Percentiles rank a stretch among this genome's conserved stretches.
Evolutionary conservation across 2,888 invertebrate species (phyloP).

Genomic region (Rhamphomyia laevipes): DNA sequence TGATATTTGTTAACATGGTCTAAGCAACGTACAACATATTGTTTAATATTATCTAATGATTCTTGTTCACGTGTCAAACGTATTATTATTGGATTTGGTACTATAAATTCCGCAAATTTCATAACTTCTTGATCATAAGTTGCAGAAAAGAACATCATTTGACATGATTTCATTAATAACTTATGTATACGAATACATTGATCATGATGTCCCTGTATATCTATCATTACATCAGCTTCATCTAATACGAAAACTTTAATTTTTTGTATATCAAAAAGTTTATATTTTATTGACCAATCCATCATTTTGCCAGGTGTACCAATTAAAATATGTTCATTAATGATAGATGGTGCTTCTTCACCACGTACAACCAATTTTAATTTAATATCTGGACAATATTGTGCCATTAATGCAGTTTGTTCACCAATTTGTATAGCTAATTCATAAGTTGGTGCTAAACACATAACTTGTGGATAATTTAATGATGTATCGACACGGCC

Average conservation of each 20-base stretch:
- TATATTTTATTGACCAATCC: conserved; percentile 84
- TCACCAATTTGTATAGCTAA: conserved; percentile 94
- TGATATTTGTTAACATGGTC: conserved; percentile 79
- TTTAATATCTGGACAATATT: conserved; percentile 81
- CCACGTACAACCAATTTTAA: conserved; percentile 89
- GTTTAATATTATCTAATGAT: conserved; percentile 90
- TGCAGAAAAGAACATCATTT: conserved; percentile 98
- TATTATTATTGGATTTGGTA: conserved; percentile 81
- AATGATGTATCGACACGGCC: conserved; percentile 74
- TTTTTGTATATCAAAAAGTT: conserved; percentile 73
- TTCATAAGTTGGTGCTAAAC: conserved; percentile 95
- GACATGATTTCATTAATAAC: conserved; percentile 58
- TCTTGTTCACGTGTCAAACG: conserved; percentile 78
- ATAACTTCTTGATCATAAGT: conserved; percentile 91
- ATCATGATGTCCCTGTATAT: conserved; percentile 94
- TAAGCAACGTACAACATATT: conserved; percentile 86
- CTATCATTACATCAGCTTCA: conserved; percentile 99
- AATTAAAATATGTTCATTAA: conserved; percentile 85
- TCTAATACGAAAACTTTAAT: conserved; percentile 94
- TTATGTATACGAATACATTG: conserved; percentile 92
- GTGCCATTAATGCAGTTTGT: conserved; percentile 90
- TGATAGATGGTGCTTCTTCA: conserved; percentile 64
- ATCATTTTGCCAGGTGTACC: conserved; percentile 97
- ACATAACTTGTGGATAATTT: conserved; percentile 73
- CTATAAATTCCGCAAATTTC: conserved; percentile 91